Conservation (phyloP, 2,888 invertebrate species). For the Pseudococcus viburni region DNA sequence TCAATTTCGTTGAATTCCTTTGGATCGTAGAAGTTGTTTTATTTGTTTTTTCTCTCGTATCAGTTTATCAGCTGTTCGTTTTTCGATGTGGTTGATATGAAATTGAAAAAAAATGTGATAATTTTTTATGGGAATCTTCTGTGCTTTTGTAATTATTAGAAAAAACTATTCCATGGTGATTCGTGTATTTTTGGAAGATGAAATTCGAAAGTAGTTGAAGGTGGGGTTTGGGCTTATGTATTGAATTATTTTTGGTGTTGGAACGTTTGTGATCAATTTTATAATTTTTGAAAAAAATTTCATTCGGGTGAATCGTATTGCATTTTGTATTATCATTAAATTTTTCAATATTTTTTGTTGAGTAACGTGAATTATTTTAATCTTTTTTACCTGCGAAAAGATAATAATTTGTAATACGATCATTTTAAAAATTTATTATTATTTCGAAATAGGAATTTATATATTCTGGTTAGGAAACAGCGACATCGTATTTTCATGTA, state of each 20-base stretch:
- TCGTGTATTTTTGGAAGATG: not conserved
- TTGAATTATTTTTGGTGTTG: no score
- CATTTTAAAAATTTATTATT: not conserved
- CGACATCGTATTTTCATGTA: not conserved
- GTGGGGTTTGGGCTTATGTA: no score
- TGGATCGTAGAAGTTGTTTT: not conserved
- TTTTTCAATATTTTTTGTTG: not conserved
- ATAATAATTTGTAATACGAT: not conserved
- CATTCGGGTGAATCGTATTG: no score
- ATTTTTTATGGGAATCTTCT: not conserved
- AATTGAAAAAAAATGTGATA: not conserved
- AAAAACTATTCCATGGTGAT: not conserved
- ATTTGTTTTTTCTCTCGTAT: not conserved
- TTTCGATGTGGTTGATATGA: not conserved
- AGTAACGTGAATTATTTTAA: not conserved
- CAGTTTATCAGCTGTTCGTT: not conserved
- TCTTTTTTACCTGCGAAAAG: no score
- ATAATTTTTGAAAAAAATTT: no score
- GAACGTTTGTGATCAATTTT: no score
- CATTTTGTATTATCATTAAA: not conserved
- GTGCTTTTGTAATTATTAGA: not conserved
- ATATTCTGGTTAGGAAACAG: not conserved
- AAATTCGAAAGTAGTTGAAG: not conserved
- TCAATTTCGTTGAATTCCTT: not conserved
- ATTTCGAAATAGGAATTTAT: not conserved